Conservation (phyloP, 2,888 invertebrate species). For the Nephrotoma appendiculata region DNA sequence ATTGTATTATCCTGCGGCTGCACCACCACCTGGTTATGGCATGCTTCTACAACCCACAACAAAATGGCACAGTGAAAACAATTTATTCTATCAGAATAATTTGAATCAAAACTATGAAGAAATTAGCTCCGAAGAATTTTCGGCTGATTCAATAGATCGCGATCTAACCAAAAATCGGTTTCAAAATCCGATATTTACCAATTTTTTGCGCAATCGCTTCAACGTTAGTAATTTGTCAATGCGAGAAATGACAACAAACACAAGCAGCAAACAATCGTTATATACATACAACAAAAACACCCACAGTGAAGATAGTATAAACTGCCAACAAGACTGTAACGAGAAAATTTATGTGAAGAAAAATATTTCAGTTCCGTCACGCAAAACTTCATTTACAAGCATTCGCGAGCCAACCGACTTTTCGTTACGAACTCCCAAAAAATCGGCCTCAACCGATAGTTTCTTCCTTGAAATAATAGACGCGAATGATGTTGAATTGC, state of each 20-base stretch:
- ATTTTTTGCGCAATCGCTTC: background rate
- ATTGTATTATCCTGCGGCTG: background rate
- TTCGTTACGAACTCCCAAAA: constrained; percentile 13
- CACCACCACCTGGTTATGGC: background rate
- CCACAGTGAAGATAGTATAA: background rate
- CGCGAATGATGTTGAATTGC: background rate
- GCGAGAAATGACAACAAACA: background rate
- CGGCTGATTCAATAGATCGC: background rate
- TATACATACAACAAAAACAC: background rate
- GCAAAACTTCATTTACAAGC: background rate
- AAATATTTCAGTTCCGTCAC: background rate
- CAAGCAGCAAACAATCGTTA: background rate
- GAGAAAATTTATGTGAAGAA: background rate
- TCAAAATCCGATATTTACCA: constrained; percentile 2
- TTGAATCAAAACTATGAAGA: background rate
- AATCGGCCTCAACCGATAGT: constrained; percentile 30
- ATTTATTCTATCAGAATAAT: background rate
- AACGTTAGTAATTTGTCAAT: background rate
- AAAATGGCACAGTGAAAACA: constrained; percentile 2
- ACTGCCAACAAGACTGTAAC: background rate
- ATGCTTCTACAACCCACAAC: background rate
- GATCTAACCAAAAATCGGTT: background rate
- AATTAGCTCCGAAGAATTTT: background rate
- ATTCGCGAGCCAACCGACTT: background rate
- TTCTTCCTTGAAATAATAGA: constrained; percentile 28